Base-by-base conservation (phyloP, 2,113 vertebrate species). In the Aphelocoma coerulescens region DNA sequence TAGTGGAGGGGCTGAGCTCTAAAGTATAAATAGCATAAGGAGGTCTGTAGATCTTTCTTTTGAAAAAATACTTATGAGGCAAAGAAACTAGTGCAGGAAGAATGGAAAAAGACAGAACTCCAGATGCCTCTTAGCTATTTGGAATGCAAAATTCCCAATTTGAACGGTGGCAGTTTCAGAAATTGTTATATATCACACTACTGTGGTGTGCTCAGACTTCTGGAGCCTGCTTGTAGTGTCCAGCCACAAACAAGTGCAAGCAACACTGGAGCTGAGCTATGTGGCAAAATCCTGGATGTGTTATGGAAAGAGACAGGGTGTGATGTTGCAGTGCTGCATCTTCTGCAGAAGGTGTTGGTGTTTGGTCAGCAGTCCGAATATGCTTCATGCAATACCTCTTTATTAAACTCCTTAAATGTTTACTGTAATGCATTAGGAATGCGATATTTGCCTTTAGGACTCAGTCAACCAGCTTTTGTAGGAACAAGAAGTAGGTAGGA, bases 91-190 rank as follows among this genome's bases (percentile, higher is more conserved):
- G 8, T 59, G 23, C 26, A 78, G 48, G 7, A 67, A 59, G 43
- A 95, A 80, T 11, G 17, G 17, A 30, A 67, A 48, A 81, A 51
- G 7, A 6, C 5, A 8, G 10, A 77, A 74, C 21, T 78, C 14
- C 19, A 35, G 35, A 23, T 81, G 12, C 9, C 23, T 78, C 39
- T 69, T 39, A 55, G 14, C 26, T 81, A 66, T 4, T 44, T 83
- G 48, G 51, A 91, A 54, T 37, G 4, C 8, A 37, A 63, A 37
- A 5, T 48, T 27, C 2, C 4, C 4, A 24, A 11, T 46, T 63
- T 55, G 43, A 77, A 78, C 0, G 0, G 12, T 46, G 20, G 1
- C 16, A 52, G 10, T 61, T 89, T 85, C 0, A 3, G 48, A 72
- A 91, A 52, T 22, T 39, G 26, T 44, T 67, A 22, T 55, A 35